Conservation (phyloP, 2,888 invertebrate species). For the Limnephilus lunatus region DNA sequence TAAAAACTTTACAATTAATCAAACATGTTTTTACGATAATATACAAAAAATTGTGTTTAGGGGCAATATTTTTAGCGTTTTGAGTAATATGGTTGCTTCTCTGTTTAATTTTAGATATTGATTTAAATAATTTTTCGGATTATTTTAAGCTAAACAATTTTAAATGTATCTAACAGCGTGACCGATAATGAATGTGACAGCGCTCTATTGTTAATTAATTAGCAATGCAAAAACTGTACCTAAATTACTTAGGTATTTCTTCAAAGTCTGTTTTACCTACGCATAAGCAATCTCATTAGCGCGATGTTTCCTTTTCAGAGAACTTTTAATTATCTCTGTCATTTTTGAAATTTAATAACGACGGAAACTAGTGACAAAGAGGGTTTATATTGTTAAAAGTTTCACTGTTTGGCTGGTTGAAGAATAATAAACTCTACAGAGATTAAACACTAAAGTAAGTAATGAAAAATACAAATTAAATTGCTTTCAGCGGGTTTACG, state of each 20-base stretch:
- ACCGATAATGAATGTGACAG: neutral
- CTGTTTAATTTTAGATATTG: neutral
- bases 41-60: no score
- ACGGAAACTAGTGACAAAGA: neutral
- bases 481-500: neutral
- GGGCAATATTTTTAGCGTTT: no score
- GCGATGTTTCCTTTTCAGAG: slow-evolving; percentile 2
- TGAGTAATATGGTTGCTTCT: neutral
- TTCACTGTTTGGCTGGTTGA: neutral
- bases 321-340: slow-evolving; percentile 5
- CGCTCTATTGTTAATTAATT: neutral
- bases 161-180: neutral
- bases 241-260: neutral
- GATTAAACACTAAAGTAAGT: neutral
- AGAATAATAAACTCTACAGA: neutral
- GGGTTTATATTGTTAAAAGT: neutral
- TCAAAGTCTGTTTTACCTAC: neutral
- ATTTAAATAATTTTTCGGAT: neutral
- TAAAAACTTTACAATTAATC: no score
- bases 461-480: neutral
- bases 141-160: neutral
- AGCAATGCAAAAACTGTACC: neutral
- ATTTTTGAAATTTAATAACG: neutral
- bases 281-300: slow-evolving; percentile 9
- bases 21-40: no score